Conservation (phyloP, 2,113 vertebrate species). For the Malurus elegans region DNA sequence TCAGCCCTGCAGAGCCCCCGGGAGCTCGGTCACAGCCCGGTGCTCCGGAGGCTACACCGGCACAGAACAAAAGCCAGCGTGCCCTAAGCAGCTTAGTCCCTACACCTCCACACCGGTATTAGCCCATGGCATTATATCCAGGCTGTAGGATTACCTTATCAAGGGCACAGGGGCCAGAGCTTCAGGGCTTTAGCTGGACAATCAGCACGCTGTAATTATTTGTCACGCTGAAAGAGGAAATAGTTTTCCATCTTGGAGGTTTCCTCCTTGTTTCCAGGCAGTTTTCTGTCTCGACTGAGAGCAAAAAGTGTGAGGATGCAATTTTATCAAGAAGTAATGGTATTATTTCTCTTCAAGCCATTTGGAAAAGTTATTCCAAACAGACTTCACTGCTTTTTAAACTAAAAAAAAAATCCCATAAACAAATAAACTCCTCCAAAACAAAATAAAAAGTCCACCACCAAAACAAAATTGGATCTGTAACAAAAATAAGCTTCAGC, state of each 20-base stretch:
- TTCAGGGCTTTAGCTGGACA: neutral
- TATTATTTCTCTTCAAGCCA: neutral
- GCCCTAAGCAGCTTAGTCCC: neutral
- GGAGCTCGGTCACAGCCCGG: neutral
- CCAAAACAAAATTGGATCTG: neutral
- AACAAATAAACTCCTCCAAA: neutral
- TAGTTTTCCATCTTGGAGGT: neutral
- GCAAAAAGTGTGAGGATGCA: neutral
- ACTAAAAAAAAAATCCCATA: neutral
- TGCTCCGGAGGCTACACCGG: too few relatives aligned
- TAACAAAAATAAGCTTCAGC: neutral
- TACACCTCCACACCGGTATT: neutral
- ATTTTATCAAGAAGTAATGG: neutral
- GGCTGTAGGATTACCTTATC: neutral
- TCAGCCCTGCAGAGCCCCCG: accelerated
- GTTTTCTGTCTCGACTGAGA: neutral
- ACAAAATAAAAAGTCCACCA: neutral
- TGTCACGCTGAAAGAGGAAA: neutral
- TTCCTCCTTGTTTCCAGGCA: neutral
- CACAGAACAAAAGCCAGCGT: neutral
- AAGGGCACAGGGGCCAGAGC: neutral
- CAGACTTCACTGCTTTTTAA: neutral
- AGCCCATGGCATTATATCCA: neutral
- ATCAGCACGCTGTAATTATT: neutral
- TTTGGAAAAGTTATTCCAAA: neutral